phyloP scores from a whole-genome alignment of 2,888 invertebrate species.

The Caenorhabditis sp. region DNA sequence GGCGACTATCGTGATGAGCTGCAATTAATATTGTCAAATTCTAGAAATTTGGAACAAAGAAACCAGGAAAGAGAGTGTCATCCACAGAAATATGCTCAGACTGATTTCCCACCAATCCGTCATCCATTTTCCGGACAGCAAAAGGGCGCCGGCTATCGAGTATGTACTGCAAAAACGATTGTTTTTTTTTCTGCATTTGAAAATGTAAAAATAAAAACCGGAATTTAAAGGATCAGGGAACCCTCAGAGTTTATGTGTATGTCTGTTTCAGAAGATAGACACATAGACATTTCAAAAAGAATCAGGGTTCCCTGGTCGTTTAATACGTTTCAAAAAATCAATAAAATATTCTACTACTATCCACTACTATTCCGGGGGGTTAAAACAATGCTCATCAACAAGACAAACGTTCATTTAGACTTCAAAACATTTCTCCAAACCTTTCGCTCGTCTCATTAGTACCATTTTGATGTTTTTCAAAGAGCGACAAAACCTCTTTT shows the following conservation, averaged over 20 bases:
- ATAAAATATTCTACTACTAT: too few relatives aligned
- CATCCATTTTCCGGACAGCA: constrained; percentile 61
- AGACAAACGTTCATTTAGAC: too few relatives aligned
- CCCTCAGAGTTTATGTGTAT: too few relatives aligned
- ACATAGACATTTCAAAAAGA: too few relatives aligned
- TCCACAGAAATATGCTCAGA: constrained; percentile 73
- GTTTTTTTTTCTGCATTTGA: not conserved
- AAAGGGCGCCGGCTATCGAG: constrained; percentile 60
- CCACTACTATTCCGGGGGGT: too few relatives aligned
- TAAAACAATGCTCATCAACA: too few relatives aligned
- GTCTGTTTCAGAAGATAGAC: too few relatives aligned
- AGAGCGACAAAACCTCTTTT: constrained; percentile 33
- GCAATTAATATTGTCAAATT: constrained; percentile 3
- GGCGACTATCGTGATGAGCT: constrained; percentile 63
- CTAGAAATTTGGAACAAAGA: not conserved
- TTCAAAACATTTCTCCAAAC: not conserved
- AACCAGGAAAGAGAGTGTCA: constrained; percentile 65
- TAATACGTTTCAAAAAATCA: too few relatives aligned
- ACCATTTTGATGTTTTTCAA: constrained; percentile 18
- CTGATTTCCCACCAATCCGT: constrained; percentile 71
- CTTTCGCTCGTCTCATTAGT: constrained; percentile 12
- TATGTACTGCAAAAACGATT: constrained; percentile 35
- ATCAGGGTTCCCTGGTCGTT: too few relatives aligned
- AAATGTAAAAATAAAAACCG: not conserved
- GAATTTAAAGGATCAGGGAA: too few relatives aligned